Percentiles rank a stretch among this genome's conserved stretches.
Conservation (phyloP, 92 coral and sea anemone genomes). For the Phenganax stokvisi region DNA sequence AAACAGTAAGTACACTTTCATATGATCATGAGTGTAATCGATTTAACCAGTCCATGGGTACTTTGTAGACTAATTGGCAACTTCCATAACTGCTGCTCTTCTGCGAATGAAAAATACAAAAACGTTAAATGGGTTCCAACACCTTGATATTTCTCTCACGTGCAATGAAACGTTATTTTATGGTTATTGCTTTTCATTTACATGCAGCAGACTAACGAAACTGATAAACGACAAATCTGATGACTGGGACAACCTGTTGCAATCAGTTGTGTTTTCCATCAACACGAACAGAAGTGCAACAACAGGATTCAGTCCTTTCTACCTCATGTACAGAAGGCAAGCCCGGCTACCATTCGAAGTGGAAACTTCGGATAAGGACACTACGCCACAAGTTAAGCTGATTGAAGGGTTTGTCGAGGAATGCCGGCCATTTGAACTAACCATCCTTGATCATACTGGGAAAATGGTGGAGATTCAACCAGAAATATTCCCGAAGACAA, state of each 20-base stretch:
- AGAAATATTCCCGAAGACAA: slow-evolving; percentile 19
- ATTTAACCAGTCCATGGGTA: neutral
- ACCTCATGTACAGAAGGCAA: slow-evolving; percentile 31
- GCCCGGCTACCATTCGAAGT: slow-evolving; percentile 28
- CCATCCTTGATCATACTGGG: neutral
- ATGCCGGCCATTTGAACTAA: slow-evolving; percentile 10
- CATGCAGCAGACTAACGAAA: slow-evolving; percentile 10
- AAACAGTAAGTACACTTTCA: slow-evolving; percentile 34
- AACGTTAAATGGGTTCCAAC: too few relatives aligned
- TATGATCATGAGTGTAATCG: neutral
- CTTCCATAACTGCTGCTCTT: too few relatives aligned
- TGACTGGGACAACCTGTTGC: slow-evolving; percentile 24
- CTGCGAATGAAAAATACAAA: too few relatives aligned
- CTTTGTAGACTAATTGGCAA: too few relatives aligned
- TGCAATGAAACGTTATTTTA: too few relatives aligned
- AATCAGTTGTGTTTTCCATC: slow-evolving; percentile 28
- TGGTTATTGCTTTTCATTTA: neutral
- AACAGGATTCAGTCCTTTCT: slow-evolving; percentile 29
- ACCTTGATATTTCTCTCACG: too few relatives aligned
- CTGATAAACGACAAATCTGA: slow-evolving; percentile 20
- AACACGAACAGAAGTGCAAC: slow-evolving; percentile 28
- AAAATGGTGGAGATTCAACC: neutral
- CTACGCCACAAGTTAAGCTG: neutral
- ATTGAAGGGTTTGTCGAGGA: slow-evolving; percentile 10
- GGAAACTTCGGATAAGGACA: slow-evolving; percentile 1